Percentiles rank a stretch among this genome's conserved stretches.
Conservation (phyloP, 2,888 invertebrate genomes). For the Zygaena filipendulae region DNA sequence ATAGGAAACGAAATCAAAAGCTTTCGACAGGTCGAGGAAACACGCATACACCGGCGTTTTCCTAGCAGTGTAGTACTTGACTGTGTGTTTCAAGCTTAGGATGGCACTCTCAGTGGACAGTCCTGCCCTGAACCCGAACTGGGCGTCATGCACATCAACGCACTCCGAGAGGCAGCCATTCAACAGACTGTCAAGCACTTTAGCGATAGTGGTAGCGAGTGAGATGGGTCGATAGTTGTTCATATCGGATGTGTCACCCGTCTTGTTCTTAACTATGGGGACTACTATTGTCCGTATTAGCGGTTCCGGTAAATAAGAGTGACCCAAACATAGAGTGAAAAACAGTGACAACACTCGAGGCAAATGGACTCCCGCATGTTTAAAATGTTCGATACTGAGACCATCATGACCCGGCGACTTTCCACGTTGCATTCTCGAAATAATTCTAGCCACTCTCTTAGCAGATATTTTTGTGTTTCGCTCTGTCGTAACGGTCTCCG, state of each 20-base stretch:
- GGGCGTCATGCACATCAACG: constrained; percentile 5
- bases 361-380: constrained; percentile 7
- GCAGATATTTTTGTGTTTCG: constrained; percentile 2
- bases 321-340: constrained; percentile 6
- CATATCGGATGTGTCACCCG: too few species aligned
- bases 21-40: constrained; percentile 10
- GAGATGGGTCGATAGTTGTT: constrained; percentile 5
- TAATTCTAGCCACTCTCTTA: not conserved
- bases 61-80: constrained; percentile 8
- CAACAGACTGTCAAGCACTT: constrained; percentile 4
- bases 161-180: constrained; percentile 1
- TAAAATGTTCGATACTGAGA: constrained; percentile 7
- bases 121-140: constrained; percentile 10
- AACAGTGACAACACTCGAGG: constrained; percentile 5
- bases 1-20: constrained; percentile 9
- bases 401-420: constrained; percentile 6
- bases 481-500: not conserved
- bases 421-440: constrained; percentile 1
- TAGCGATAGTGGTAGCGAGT: constrained; percentile 3
- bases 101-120: constrained; percentile 11
- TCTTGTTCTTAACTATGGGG: constrained; percentile 10
- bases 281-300: constrained; percentile 8
- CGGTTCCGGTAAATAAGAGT: constrained; percentile 7
- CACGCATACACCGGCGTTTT: too few species aligned
- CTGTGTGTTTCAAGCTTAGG: constrained; percentile 11